Conservation (phyloP, 1,140 invertebrate species). For the Cydia splendana region DNA sequence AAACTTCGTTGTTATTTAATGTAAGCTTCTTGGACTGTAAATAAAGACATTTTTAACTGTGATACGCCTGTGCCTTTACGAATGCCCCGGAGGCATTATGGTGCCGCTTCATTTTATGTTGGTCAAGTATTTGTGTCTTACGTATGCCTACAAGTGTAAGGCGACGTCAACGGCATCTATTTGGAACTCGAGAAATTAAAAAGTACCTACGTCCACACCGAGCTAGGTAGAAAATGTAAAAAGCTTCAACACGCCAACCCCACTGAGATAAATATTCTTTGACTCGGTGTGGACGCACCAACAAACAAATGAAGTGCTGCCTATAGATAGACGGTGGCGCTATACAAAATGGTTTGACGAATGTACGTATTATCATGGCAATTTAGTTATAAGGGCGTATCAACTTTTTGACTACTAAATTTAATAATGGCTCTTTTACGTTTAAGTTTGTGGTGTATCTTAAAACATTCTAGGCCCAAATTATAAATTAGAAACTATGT, state of each 20-base stretch:
- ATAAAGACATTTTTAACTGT: conserved; percentile 68
- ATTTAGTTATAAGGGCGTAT: background rate
- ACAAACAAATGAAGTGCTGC: background rate
- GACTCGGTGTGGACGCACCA: background rate
- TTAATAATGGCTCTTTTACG: no score
- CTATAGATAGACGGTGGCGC: conserved; percentile 4
- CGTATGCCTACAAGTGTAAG: background rate
- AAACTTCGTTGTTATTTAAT: no score
- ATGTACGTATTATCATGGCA: background rate
- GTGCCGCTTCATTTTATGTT: conserved; percentile 45
- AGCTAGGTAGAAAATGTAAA: no score
- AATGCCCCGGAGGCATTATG: conserved; percentile 21
- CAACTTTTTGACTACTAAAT: no score
- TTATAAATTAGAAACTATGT: no score
- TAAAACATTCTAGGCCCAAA: no score
- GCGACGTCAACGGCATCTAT: conserved; percentile 4
- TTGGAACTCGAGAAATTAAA: background rate
- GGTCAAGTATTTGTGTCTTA: conserved; percentile 37
- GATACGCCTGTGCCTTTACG: conserved; percentile 76
- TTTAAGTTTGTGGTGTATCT: no score
- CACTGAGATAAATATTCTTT: background rate
- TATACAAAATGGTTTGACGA: conserved; percentile 14
- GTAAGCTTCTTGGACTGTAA: conserved; percentile 40
- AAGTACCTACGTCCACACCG: background rate
- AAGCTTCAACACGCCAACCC: no score